Percentiles rank a stretch among this genome's conserved stretches.
phyloP scores from a whole-genome alignment of 2,797 vertebrate species.

The Peromyscus melanophrys region DNA sequence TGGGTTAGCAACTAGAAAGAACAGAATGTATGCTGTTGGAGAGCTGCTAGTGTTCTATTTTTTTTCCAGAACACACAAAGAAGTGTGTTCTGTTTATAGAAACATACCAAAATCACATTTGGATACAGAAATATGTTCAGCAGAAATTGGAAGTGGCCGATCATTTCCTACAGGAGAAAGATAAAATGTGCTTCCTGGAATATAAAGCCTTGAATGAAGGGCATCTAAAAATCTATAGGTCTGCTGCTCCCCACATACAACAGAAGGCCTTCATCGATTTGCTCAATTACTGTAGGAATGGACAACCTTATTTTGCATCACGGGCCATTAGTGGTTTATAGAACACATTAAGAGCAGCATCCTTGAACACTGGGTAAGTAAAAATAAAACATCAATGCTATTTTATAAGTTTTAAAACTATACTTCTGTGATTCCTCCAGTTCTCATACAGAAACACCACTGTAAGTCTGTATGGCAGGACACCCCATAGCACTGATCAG shows the following conservation, averaged over 20 bases:
- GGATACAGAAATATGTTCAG: not conserved
- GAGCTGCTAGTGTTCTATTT: not conserved
- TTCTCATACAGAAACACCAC: not conserved
- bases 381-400: conserved; percentile 56
- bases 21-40: not conserved
- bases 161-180: not conserved
- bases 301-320: conserved; percentile 27
- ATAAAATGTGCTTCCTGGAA: conserved; percentile 46
- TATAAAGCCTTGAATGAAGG: not conserved
- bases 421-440: not conserved
- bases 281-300: conserved; percentile 36
- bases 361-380: not conserved
- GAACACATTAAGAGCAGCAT: conserved; percentile 60
- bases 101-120: not conserved
- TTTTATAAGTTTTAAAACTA: conserved; percentile 12
- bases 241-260: not conserved
- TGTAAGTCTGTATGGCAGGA: not conserved
- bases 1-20: not conserved
- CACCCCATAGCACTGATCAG: not conserved
- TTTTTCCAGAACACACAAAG: not conserved
- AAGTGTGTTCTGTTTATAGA: not conserved
- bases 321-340: conserved; percentile 59
- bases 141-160: not conserved
- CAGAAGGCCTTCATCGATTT: conserved; percentile 10
- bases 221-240: conserved; percentile 46